A percentile compares a stretch with the other conserved stretches of the same genome.
Evolutionary conservation across 2,888 invertebrate genomes (phyloP).

Genomic region (Polyploca ridens): DNA sequence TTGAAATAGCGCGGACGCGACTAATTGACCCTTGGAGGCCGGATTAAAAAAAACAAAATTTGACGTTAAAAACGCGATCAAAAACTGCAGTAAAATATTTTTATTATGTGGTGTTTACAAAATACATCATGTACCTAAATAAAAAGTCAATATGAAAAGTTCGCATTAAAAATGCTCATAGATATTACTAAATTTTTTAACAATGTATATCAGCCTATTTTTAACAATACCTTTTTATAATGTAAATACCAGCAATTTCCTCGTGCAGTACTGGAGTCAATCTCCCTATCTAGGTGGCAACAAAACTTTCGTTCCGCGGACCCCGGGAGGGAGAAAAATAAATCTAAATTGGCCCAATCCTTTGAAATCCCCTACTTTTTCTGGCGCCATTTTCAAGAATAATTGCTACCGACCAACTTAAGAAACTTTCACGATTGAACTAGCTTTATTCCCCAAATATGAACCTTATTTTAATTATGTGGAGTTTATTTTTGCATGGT

Average conservation of each 20-base stretch:
- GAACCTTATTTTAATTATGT: slow-evolving; percentile 9
- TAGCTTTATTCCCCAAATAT: slow-evolving; percentile 28
- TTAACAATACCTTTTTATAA: too few species aligned
- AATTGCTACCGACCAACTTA: slow-evolving; percentile 72
- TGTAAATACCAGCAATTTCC: slow-evolving; percentile 37
- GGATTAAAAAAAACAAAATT: too few species aligned
- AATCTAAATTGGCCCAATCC: slow-evolving; percentile 82
- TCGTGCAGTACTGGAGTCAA: slow-evolving; percentile 28
- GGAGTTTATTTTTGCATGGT: slow-evolving; percentile 28
- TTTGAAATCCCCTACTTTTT: slow-evolving; percentile 80
- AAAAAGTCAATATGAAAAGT: too few species aligned
- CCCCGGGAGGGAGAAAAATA: slow-evolving; percentile 78
- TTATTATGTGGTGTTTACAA: too few species aligned
- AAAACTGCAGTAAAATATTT: too few species aligned
- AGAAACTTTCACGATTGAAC: slow-evolving; percentile 51
- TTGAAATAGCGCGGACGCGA: too few species aligned
- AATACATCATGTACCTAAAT: too few species aligned
- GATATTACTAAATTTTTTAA: too few species aligned
- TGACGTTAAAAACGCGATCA: too few species aligned
- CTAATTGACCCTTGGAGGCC: too few species aligned
- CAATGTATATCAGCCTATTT: too few species aligned
- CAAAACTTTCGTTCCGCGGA: slow-evolving; percentile 65
- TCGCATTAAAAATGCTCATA: too few species aligned
- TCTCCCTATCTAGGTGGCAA: slow-evolving; percentile 60
- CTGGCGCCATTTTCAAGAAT: slow-evolving; percentile 79